A percentile compares a stretch with the other conserved stretches of the same genome.
phyloP scores from a whole-genome alignment of 2,113 vertebrate species.

The Acrocephalus kingi region DNA sequence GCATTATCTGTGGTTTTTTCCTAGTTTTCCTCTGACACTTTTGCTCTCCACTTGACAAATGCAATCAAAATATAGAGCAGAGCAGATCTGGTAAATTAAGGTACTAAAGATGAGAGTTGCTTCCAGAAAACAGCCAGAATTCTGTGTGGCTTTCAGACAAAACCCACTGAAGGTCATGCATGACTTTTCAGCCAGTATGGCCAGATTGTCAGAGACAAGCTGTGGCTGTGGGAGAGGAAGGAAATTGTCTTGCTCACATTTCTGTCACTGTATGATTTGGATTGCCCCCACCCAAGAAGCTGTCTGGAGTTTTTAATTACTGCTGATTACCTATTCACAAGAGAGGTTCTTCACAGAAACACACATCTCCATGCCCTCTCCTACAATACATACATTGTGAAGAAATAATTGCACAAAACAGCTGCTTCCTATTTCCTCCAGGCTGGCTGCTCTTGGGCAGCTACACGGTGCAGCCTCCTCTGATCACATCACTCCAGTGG shows the following conservation, averaged over 20 bases:
- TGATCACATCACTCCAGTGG: neutral
- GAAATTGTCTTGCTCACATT: neutral
- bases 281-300: neutral
- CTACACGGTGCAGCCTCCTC: neutral
- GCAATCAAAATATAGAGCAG: neutral
- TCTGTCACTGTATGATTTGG: neutral
- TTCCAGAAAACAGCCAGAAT: neutral
- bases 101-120: neutral
- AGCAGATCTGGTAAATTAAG: neutral
- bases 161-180: neutral
- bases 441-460: neutral
- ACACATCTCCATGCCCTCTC: neutral
- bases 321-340: neutral
- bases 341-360: neutral
- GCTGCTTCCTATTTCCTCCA: neutral
- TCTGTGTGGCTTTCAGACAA: neutral
- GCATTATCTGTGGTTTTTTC: neutral
- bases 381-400: neutral
- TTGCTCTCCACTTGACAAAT: neutral
- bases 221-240: neutral
- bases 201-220: neutral
- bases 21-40: neutral
- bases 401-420: neutral
- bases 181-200: neutral
- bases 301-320: neutral